Evolutionary conservation across 2,797 vertebrate genomes (phyloP).

Genomic region (Protosalanx chinensis): DNA sequence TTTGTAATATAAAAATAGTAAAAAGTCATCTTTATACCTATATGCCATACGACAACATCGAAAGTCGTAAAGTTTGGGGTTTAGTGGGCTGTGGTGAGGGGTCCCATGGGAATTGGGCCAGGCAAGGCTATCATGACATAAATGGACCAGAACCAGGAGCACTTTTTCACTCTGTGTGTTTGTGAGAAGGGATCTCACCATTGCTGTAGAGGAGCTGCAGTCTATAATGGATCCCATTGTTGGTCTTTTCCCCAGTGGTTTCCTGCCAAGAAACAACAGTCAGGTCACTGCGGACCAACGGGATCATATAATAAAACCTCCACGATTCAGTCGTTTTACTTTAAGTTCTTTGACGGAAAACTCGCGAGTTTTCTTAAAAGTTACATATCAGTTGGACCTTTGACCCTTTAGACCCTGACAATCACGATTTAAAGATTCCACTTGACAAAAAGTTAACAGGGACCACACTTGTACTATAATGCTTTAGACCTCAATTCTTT

Average conservation of each 20-base stretch:
- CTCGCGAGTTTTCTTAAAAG: too few relatives aligned
- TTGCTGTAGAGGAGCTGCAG: slow-evolving; percentile 95
- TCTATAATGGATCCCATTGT: slow-evolving; percentile 95
- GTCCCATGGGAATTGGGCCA: not conserved
- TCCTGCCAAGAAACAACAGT: slow-evolving; percentile 78
- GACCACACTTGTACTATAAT: not conserved
- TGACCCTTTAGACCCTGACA: too few relatives aligned
- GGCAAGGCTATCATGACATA: not conserved
- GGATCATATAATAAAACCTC: not conserved
- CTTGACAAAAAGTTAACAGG: not conserved
- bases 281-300: slow-evolving; percentile 10
- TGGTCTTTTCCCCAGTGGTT: slow-evolving; percentile 94
- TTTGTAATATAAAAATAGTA: not conserved
- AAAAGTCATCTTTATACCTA: not conserved
- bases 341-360: too few relatives aligned
- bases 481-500: not conserved
- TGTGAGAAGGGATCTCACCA: slow-evolving; percentile 71
- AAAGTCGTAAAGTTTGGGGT: not conserved
- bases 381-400: too few relatives aligned
- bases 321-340: not conserved
- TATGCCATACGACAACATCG: not conserved
- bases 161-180: slow-evolving; percentile 24
- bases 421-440: not conserved
- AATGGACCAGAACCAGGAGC: not conserved
- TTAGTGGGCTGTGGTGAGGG: too few relatives aligned